Conservation (phyloP, 2,113 vertebrate species). For the Cheilinus undulatus region DNA sequence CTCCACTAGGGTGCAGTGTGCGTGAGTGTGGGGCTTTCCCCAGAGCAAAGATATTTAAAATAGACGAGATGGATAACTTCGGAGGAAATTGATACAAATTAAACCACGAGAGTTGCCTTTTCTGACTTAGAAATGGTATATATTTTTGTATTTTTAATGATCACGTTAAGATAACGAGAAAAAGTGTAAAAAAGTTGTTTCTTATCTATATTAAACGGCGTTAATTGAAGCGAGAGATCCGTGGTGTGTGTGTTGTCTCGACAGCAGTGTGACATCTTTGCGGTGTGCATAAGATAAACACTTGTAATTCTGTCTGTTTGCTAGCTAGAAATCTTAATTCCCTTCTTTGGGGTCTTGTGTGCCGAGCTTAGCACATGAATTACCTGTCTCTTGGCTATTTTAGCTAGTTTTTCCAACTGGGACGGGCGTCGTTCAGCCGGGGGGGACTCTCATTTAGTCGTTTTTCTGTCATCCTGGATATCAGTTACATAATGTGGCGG, state of each 20-base stretch:
- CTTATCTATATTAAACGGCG: accelerated
- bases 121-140: no score
- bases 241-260: neutral
- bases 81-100: neutral
- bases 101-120: accelerated
- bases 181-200: accelerated
- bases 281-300: slow-evolving; percentile 19
- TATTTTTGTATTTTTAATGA: no score
- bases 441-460: slow-evolving; percentile 3
- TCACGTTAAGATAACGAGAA: no score
- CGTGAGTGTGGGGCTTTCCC: neutral
- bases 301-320: slow-evolving; percentile 2
- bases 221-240: neutral
- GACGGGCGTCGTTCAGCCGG: neutral
- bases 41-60: slow-evolving; percentile 52
- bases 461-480: slow-evolving; percentile 15
- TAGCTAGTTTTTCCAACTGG: neutral
- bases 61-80: slow-evolving; percentile 8
- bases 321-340: neutral
- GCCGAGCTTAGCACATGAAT: accelerated
- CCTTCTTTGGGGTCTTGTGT: neutral
- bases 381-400: neutral
- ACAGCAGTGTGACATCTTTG: neutral
- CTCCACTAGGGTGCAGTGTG: slow-evolving; percentile 40
- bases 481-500: slow-evolving; percentile 72